Conservation (phyloP, 2,888 invertebrate genomes). For the Mantis religiosa region DNA sequence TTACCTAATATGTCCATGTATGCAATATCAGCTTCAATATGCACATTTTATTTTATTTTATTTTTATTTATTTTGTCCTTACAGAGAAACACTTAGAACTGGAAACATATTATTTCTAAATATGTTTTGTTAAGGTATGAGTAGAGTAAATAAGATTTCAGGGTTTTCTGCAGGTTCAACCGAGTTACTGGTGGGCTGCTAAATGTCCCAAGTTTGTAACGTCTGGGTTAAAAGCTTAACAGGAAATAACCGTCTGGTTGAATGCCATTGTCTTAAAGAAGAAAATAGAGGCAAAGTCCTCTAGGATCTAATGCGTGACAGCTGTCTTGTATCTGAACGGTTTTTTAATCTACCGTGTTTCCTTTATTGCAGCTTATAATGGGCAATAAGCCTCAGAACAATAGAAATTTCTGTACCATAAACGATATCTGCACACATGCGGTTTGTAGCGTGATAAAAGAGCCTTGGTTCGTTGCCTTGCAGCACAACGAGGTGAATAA, state of each 20-base stretch:
- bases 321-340: not conserved
- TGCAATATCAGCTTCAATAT: no score
- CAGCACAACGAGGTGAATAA: not conserved
- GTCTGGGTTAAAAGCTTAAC: not conserved
- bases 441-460: not conserved
- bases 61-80: no score
- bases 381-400: not conserved
- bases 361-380: not conserved
- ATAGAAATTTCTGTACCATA: not conserved
- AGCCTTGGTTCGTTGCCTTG: not conserved
- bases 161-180: no score
- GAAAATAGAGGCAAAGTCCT: not conserved
- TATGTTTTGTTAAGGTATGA: no score
- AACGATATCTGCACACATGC: not conserved
- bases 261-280: not conserved
- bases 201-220: no score
- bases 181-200: no score
- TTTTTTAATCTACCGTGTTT: not conserved
- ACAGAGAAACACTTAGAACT: no score
- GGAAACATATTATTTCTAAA: no score
- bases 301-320: not conserved
- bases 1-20: no score
- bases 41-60: no score
- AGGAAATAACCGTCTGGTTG: not conserved
- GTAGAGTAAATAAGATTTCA: no score